Evolutionary conservation across 1,140 invertebrate genomes (phyloP).

Genomic region (Nymphalis io): DNA sequence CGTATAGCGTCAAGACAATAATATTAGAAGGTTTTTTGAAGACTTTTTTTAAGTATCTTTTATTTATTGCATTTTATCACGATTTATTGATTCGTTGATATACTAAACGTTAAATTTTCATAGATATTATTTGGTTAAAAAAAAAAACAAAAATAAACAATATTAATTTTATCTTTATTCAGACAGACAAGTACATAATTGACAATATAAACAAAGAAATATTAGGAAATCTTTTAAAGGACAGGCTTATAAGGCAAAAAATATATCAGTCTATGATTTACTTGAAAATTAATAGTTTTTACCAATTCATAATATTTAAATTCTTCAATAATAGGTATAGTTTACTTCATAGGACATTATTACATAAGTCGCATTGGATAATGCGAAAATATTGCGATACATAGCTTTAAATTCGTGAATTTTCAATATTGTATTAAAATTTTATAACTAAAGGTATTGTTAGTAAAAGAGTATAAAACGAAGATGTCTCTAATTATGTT

Average conservation of each 20-base stretch:
- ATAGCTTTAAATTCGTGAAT: conserved; percentile 4
- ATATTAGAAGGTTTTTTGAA: too few species aligned
- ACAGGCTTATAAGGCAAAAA: conserved; percentile 51
- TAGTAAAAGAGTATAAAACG: conserved; percentile 12
- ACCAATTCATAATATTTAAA: conserved; percentile 33
- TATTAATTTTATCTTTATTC: conserved; percentile 38
- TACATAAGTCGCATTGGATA: conserved; percentile 15
- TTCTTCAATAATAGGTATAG: conserved; percentile 33
- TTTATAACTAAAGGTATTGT: background rate
- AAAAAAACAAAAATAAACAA: conserved; percentile 35
- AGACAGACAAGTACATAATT: conserved; percentile 56
- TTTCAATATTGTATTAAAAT: background rate
- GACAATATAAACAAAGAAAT: conserved; percentile 55
- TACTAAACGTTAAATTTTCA: background rate
- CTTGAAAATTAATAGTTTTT: conserved; percentile 33
- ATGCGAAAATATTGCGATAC: conserved; percentile 25
- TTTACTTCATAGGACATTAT: conserved; percentile 11
- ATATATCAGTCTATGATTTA: conserved; percentile 55
- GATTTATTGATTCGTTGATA: too few species aligned
- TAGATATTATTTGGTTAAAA: conserved; percentile 1
- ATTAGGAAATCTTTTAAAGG: conserved; percentile 41
- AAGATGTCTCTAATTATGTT: conserved; percentile 1
- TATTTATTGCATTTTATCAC: too few species aligned
- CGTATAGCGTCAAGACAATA: too few species aligned
- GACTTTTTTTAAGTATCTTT: too few species aligned